A percentile compares a stretch with the other conserved stretches of the same genome.
phyloP scores from a whole-genome alignment of 2,888 invertebrate genomes.

The Diaphora mendica region DNA sequence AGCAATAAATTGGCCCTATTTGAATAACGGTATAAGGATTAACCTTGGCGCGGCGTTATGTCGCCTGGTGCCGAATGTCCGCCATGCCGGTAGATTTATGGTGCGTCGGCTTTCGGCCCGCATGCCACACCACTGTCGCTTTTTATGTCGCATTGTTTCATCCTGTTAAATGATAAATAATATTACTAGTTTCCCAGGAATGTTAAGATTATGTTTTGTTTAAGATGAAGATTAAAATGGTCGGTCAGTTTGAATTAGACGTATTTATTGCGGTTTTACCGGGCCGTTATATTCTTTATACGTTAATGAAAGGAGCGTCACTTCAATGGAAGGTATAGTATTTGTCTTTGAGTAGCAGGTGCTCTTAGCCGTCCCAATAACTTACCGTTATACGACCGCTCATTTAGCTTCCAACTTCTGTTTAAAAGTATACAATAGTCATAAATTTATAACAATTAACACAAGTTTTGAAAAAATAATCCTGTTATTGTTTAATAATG shows the following conservation, averaged over 20 bases:
- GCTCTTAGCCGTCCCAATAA: neutral
- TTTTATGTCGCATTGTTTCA: conserved; percentile 49
- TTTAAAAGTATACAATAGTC: neutral
- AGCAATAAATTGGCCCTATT: conserved; percentile 37
- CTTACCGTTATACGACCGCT: neutral
- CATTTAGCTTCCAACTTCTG: neutral
- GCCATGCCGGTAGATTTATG: conserved; percentile 21
- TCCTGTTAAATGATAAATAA: conserved; percentile 35
- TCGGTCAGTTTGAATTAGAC: neutral
- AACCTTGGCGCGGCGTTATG: conserved; percentile 38
- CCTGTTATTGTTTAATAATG: neutral
- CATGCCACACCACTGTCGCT: conserved; percentile 40
- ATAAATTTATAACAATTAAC: neutral
- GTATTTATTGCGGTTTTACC: neutral
- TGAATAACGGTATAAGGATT: conserved; percentile 50
- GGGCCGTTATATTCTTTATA: neutral
- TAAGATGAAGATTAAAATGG: neutral
- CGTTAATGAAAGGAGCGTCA: neutral
- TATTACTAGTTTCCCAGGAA: conserved; percentile 26
- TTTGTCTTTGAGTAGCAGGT: neutral
- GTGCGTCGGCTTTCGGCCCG: conserved; percentile 30
- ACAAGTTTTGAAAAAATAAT: neutral
- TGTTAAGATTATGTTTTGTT: conserved; percentile 10
- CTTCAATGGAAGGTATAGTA: neutral
- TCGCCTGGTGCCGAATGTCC: conserved; percentile 28